Base-by-base conservation (phyloP, 2,113 vertebrate genomes). In the Coregonus clupeaformis region DNA sequence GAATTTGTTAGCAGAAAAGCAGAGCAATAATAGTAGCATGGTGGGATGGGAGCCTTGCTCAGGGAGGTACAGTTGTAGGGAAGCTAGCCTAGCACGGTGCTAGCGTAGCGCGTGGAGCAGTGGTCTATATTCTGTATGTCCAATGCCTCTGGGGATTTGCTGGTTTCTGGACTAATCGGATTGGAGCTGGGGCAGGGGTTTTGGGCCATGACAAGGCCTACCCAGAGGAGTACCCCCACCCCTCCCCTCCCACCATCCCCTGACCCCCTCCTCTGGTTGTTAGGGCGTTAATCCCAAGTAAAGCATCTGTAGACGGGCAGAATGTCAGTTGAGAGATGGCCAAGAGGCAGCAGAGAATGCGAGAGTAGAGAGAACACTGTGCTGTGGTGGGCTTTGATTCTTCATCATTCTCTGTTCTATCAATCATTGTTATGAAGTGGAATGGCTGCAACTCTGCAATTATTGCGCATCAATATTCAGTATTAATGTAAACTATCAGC, bases 101-200 rank as follows among this genome's bases (percentile, higher is more conserved):
- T 60, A 60, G 2, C n/a, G 0, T 60, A 24, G 5, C n/a, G 1
- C 6, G 2, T 22, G n/a, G 18, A 60, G 57, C 57, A 60, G 4
- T 60, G 57, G 57, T 66, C 64, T 18, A 18, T 16, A 2, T 30
- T 27, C 29, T 67, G 63, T 55, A 5, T 14, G 36, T 73, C 81
- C 83, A 70, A 80, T 77, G 57, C 82, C 83, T 73, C 68, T 3
- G 78, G 85, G 89, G 90, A 92, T 93, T 92, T 92, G 65, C 72
- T 80, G 79, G 85, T 90, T 88, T 90, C 82, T 85, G 81, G 78
- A 89, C 79, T 92, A 92, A 93, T 91, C 89, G 68, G 91, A 92
- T 91, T 92, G 89, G 81, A 88, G 78, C 60, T 47, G 45, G 76
- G 81, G 83, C 79, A 78, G 83, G 1, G 82, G 79, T 90, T 90